Base-by-base conservation (phyloP, 2,888 invertebrate genomes). In the Horisme vitalbata region DNA sequence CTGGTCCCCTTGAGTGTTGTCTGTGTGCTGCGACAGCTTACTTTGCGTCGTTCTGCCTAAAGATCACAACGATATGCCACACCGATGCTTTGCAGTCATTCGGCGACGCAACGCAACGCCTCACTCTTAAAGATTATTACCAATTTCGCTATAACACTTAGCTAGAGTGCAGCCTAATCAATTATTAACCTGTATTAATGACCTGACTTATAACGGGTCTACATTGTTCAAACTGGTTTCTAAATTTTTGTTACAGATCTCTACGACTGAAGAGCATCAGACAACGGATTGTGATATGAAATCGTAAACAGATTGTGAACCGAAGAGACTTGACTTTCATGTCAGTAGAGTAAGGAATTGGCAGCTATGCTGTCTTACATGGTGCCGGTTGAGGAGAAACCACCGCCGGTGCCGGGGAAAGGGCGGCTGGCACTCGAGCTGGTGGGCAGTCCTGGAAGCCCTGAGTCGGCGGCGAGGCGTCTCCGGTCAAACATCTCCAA, bases 351-450 rank as follows among this genome's bases (percentile, higher is more conserved):
- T 44, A 51, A 37, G 41, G 41, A 49, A 12, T 56, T 61, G 67
- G 33, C 75, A 77, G 77, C 75, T 46, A 95, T 95, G 95, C 89
- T 95, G 88, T 95, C 95, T 60, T 95, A 95, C 77, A 94, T 95
- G 94, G 90, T 95, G 64, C 95, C 95, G 37, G 92, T 93, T 69
- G 94, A 94, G 70, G 94, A 94, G 75, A 94, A 95, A 78, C 94
- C 94, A 41, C 94, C 94, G 41, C 91, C 92, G 59, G 92, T 65
- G 76, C 91, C 80, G 58, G 90, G 74, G 36, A 91, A 92, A 63
- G 88, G 89, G 10, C 82, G 91, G 50, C 68, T 91, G 73, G 89
- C 90, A 27, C 69, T 91, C 51, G 90, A 90, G 52, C 74, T 91
- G 72, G 81, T 83, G 23, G 71, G 68, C 7, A 79, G 75, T 45